Evolutionary conservation across 2,113 vertebrate species (phyloP), one percentile per base, ranked within the genome.

Genomic region (Chelonoidis abingdonii): DNA sequence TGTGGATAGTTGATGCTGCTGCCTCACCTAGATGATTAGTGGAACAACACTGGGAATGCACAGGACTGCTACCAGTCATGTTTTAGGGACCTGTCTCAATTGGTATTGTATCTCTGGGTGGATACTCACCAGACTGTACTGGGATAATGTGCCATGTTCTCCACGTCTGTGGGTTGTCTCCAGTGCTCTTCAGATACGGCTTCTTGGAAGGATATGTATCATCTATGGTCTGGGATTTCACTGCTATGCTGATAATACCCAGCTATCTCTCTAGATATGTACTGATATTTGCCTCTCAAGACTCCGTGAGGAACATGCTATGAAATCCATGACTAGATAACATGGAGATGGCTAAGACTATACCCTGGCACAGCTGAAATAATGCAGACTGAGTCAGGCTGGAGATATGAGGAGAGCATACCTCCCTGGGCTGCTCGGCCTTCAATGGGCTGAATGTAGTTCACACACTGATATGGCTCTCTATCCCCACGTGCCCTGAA

Each of bases 141-240:
- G 59, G 27, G 59, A 62, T 62, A 62, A 72, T 17, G 22, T 72
- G 17, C 52, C 5, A 13, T 38, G 22, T 22, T 41, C 31, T 38
- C n/a, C 50, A 56, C 3, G 10, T 56, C 80, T 54, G 56, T 10
- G n/a, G 19, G 5, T 24, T 3, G 49, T 10, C 6, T 4, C 0
- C 12, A 41, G 2, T 3, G 84, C 49, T 54, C 92, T 80, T 6
- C 0, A 0, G 5, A 24, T 31, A 12, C 5, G 35, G 6, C 0
- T n/a, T 54, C 0, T 8, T 0, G 0, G 8, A 0, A 24, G 38
- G 35, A 38, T 65, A 4, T 41, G 0, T 24, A 38, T 72, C 4
- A n/a, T 38, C 69, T 72, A 38, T 8, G 69, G 17, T 44, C 27
- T 17, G 14, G 78, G 14, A 50, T 17, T 79, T 19, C 47, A 47